Conservation (phyloP, 2,888 invertebrate species). For the Amphipoea oculea region DNA sequence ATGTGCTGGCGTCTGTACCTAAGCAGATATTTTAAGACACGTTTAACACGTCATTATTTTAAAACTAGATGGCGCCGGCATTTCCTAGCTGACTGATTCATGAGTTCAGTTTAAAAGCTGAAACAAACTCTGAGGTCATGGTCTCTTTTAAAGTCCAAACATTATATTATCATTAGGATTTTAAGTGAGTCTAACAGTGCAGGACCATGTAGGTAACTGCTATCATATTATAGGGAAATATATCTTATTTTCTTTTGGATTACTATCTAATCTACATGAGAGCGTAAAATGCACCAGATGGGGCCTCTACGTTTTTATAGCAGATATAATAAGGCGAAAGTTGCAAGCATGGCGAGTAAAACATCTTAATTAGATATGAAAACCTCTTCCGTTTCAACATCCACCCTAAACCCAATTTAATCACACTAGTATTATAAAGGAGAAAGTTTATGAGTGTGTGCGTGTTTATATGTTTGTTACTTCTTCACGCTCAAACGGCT, state of each 20-base stretch:
- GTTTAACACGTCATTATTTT: not conserved
- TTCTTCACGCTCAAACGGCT: too few species aligned
- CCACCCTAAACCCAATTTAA: conserved; percentile 54
- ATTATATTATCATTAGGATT: not conserved
- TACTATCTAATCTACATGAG: not conserved
- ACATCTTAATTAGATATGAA: conserved; percentile 47
- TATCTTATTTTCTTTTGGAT: not conserved
- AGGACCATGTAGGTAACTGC: too few species aligned
- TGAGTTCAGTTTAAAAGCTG: not conserved
- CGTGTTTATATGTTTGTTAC: too few species aligned
- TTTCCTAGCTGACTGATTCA: not conserved
- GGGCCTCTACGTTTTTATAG: conserved; percentile 5
- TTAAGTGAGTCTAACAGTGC: too few species aligned
- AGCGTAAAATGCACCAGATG: not conserved
- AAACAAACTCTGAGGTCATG: not conserved
- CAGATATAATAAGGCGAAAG: not conserved
- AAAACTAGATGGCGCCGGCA: not conserved
- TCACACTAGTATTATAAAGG: too few species aligned
- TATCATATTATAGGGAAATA: not conserved
- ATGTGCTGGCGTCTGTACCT: too few species aligned
- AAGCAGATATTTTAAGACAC: not conserved
- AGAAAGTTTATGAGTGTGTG: too few species aligned
- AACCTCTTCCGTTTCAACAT: conserved; percentile 43
- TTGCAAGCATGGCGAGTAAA: conserved; percentile 25
- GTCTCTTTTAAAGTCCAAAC: not conserved